Evolutionary conservation across 2,888 invertebrate genomes (phyloP), one percentile per base, ranked within the genome.

Genomic region (Operophtera brumata): DNA sequence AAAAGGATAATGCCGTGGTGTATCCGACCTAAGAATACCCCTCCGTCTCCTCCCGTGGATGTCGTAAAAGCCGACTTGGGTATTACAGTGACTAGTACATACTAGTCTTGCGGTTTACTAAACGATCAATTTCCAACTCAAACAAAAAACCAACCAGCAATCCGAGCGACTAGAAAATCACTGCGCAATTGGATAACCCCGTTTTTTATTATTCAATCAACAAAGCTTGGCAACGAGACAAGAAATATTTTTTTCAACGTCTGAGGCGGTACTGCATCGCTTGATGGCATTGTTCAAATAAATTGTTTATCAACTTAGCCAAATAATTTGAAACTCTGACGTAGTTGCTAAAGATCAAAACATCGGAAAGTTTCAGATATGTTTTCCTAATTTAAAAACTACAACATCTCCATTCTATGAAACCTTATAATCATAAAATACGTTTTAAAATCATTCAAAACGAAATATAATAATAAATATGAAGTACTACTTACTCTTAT

Each of bases 141-240:
- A 60, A 74, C 77, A 80, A 81, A 78, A 81, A 78, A 77, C 64
- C 58, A 65, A 66, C 59, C 54, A 67, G 59, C 57, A 60, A 64
- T 63, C 52, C 62, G 56, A 70, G 67, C 67, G 64, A 70, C 67
- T 70, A 73, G 64, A 74, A 77, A 80, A 76, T 65, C 70, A 71
- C 83, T 80, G 79, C 84, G 84, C 81, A 83, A 78, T 85, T 78
- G 77, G 66, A 66, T 73, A 76, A 60, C 73, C 68, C 69, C 56
- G 71, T 76, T 84, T 86, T 30, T 83, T 20, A 20, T 84, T 82
- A 79, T 80, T 78, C 74, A 78, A 80, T 77, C 69, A 68, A 66
- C 69, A 57, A 73, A 75, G 57, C 70, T 87, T 87, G 88, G 88
- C 88, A 86, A 77, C 66, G 70, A 70, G 69, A 80, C 87, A 87